Evolutionary conservation across 2,113 vertebrate genomes (phyloP), one percentile per base, ranked within the genome.

Genomic region (Bos taurus): DNA sequence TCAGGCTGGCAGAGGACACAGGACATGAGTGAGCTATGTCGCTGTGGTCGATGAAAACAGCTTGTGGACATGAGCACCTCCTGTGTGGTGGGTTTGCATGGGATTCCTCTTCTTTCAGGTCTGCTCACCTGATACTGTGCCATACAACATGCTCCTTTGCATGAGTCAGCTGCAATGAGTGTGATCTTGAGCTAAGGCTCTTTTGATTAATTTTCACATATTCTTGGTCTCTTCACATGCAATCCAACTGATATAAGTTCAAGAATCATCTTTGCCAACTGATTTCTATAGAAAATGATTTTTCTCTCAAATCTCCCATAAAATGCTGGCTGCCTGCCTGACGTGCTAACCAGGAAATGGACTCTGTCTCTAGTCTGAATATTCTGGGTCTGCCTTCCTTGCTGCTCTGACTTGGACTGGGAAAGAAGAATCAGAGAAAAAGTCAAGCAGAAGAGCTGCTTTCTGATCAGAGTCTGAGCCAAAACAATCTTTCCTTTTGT

Each of bases 191-290:
- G 48, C 88, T 46, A 67, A 95, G 12, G 2, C n/a, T 80, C 40
- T 92, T 86, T 67, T 46, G 59, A 30, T 60, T 88, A 86, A 89
- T 59, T 95, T 96, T 91, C 87, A 96, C 54, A 83, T 33, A 67
- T 56, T 92, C 50, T 92, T 67, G 25, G 7, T 33, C 46, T 82
- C 77, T 97, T 94, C 60, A 77, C 3, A 86, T 26, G 54, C 84
- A 91, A 43, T 43, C n/a, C 23, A 87, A 43, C 4, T 82, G 26
- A 88, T 64, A 5, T 2, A 95, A 90, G 36, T 60, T 60, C 84
- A 78, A 95, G 60, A 89, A 59, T 36, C 30, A 52, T 59, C 33
- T 81, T 81, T 52, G 46, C 16, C 12, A 28, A 83, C 6, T 36
- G 16, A n/a, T 91, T 88, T 48, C 86, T 93, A 19, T 14, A 84